Conservation (phyloP, 2,797 vertebrate species). For the Sebastes trivittatus region DNA sequence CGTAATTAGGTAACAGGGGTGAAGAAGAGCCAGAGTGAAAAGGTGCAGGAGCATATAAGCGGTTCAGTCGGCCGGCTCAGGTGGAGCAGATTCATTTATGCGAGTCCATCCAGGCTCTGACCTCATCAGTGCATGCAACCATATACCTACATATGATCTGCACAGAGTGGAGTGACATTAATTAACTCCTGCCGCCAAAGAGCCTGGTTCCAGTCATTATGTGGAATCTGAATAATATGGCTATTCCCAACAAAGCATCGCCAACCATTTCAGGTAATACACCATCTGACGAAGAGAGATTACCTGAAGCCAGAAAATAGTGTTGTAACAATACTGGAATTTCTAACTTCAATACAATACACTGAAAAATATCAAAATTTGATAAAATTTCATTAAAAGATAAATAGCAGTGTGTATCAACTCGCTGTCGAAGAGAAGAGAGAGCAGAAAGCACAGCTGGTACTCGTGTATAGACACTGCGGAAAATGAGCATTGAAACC, state of each 20-base stretch:
- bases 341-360: too few relatives aligned
- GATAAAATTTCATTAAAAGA: too few relatives aligned
- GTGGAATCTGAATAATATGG: not conserved
- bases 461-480: accelerated
- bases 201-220: not conserved
- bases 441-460: too few relatives aligned
- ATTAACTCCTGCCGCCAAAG: not conserved
- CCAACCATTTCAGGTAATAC: not conserved
- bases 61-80: slow-evolving; percentile 6
- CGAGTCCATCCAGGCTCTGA: not conserved
- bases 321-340: too few relatives aligned
- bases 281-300: too few relatives aligned
- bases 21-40: slow-evolving; percentile 3
- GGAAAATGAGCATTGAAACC: too few relatives aligned
- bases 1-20: slow-evolving; percentile 31
- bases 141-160: not conserved
- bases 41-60: not conserved
- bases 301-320: too few relatives aligned
- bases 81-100: not conserved
- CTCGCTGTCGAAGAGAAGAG: too few relatives aligned
- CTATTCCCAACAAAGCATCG: not conserved
- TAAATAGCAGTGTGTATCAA: too few relatives aligned
- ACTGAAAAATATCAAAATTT: too few relatives aligned
- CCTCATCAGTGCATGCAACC: not conserved
- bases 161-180: not conserved